phyloP scores from a whole-genome alignment of 2,797 vertebrate genomes.

The Champsocephalus gunnari region DNA sequence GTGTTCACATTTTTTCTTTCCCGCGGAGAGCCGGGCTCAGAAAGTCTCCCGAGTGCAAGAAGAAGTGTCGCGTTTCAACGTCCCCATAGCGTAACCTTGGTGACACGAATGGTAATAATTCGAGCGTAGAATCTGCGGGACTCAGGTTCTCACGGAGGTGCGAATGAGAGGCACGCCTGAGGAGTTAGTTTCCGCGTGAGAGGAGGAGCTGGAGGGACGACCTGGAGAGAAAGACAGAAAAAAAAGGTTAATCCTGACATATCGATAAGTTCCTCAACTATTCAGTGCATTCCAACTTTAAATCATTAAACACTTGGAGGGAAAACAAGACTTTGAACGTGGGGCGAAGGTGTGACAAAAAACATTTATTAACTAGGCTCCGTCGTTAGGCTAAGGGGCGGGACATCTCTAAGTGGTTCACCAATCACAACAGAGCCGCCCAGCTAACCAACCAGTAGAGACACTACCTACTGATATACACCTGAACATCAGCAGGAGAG shows the following conservation, averaged over 20 bases:
- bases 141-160: slow-evolving; percentile 84
- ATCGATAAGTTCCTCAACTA: not conserved
- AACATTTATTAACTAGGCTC: too few species aligned
- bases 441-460: too few species aligned
- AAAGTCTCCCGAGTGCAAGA: slow-evolving; percentile 48
- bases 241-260: too few species aligned
- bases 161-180: slow-evolving; percentile 88
- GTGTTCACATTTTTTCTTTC: slow-evolving; percentile 46
- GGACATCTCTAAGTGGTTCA: too few species aligned
- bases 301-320: not conserved
- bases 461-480: too few species aligned
- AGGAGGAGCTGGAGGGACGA: slow-evolving; percentile 80
- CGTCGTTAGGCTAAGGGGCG: too few species aligned
- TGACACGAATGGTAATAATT: slow-evolving; percentile 27
- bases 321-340: too few species aligned
- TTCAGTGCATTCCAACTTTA: not conserved
- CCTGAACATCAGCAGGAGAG: too few species aligned
- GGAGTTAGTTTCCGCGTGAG: slow-evolving; percentile 87
- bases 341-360: too few species aligned
- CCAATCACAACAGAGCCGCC: too few species aligned
- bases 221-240: slow-evolving; percentile 46
- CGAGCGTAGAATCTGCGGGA: slow-evolving; percentile 1
- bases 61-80: slow-evolving; percentile 24
- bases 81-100: slow-evolving; percentile 21
- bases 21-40: slow-evolving; percentile 39